Conservation (phyloP, 2,797 vertebrate genomes). For the Alectoris magna region DNA sequence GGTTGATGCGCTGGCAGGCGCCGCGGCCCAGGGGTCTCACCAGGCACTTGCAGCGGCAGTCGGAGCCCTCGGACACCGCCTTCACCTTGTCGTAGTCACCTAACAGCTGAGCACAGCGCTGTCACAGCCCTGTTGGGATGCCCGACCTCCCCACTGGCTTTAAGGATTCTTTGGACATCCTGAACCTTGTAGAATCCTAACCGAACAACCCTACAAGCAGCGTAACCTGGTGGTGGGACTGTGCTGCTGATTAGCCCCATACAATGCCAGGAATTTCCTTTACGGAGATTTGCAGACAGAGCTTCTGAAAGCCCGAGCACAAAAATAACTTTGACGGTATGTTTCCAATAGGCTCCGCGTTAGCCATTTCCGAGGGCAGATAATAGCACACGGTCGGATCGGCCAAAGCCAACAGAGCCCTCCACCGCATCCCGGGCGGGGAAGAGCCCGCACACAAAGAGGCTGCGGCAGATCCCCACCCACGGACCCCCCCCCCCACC, state of each 20-base stretch:
- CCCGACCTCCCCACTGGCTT: background rate
- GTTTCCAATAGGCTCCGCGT: constrained; percentile 27
- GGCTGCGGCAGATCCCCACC: background rate
- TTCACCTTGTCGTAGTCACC: constrained; percentile 98
- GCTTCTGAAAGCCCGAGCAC: constrained; percentile 21
- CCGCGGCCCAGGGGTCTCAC: constrained; percentile 92
- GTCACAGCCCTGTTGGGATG: background rate
- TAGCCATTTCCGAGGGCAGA: constrained; percentile 42
- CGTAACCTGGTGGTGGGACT: background rate
- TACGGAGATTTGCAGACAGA: constrained; percentile 16
- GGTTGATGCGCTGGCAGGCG: constrained; percentile 87
- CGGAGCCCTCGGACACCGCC: constrained; percentile 93
- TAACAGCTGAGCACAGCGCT: constrained; percentile 85
- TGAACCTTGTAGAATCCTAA: background rate
- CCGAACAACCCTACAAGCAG: background rate
- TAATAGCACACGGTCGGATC: background rate
- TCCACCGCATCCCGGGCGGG: constrained; percentile 28
- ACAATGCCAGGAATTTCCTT: constrained; percentile 69
- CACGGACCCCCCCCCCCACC: background rate
- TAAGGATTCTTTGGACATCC: background rate
- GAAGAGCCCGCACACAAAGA: constrained; percentile 26
- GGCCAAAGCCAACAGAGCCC: constrained; percentile 17
- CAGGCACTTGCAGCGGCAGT: constrained; percentile 97
- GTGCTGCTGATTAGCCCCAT: constrained; percentile 47
- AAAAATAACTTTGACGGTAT: constrained; percentile 45